phyloP scores from a whole-genome alignment of 2,113 vertebrate species.

The Sceloporus tristichus region DNA sequence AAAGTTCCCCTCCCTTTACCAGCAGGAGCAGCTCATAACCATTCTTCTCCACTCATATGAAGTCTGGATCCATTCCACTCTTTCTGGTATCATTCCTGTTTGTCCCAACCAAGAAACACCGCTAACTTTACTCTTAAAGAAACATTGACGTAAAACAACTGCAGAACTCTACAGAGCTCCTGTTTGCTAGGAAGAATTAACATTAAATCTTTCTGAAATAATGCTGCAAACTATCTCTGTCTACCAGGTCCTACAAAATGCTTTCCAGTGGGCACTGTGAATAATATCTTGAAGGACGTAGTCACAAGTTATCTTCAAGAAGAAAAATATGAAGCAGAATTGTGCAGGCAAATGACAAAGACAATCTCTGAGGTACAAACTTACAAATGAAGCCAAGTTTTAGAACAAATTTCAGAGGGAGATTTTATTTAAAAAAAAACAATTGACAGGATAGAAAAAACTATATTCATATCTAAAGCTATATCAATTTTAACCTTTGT shows the following conservation, averaged over 20 bases:
- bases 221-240: neutral
- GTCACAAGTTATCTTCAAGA: constrained; percentile 83
- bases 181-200: no score
- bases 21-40: no score
- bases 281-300: constrained; percentile 87
- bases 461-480: neutral
- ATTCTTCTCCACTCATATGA: no score
- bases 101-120: no score
- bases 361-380: constrained; percentile 86
- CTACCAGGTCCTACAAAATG: constrained; percentile 77
- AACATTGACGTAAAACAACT: no score
- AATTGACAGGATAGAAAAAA: neutral
- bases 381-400: neutral
- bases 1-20: no score
- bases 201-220: neutral
- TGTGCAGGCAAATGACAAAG: constrained; percentile 86
- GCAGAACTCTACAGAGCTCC: no score
- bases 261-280: constrained; percentile 82
- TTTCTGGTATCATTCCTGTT: no score
- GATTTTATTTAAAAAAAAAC: neutral
- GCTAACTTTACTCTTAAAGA: no score
- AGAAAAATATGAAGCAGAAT: constrained; percentile 84
- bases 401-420: neutral
- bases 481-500: neutral
- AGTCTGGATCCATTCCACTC: no score